Evolutionary conservation across 2,113 vertebrate species (phyloP), one percentile per base, ranked within the genome.

Genomic region (Anarhynchus alexandrinus): DNA sequence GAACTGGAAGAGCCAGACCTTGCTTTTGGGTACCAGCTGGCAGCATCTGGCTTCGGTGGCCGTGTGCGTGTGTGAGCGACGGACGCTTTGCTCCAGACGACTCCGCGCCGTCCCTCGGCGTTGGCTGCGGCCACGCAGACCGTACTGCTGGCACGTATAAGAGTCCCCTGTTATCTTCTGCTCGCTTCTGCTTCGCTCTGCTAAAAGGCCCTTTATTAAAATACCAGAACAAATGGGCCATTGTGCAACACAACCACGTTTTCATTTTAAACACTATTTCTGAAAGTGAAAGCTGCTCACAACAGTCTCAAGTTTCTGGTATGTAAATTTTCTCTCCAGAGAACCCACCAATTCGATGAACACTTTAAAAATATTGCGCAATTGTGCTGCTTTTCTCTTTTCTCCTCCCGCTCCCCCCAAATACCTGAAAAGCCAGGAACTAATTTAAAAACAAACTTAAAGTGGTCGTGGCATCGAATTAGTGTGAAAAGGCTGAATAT

Each of bases 251-350:
- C 17, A 2, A 3, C 30, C 45, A 0, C 11, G 76, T 55, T 87
- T 62, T 43, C 36, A 6, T 43, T 66, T 71, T 9, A 54, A 66
- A 43, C 5, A 1, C 65, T 10, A 0, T 26, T 87, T 27, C 47
- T 49, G 92, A 94, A 93, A 92, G 88, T 17, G 95, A 82, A 91
- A 94, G 82, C 67, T 13, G 16, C 78, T 72, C 29, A 0, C 27
- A 4, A 12, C 18, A 2, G 7, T 6, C 70, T 34, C 2, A 0
- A 51, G 58, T 19, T 89, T 4, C 74, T 62, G 1, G 1, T 2
- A 3, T 1, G 2, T 19, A 3, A 22, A 34, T 45, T 38, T 42
- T 52, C 19, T 26, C 11, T 12, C 12, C 5, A 4, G 30, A 0
- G 4, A 78, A 9, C 52, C 66, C 51, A 5, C 30, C 51, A 2